Evolutionary conservation across 2,113 vertebrate genomes (phyloP).

Genomic region (Oreocharis arfaki): DNA sequence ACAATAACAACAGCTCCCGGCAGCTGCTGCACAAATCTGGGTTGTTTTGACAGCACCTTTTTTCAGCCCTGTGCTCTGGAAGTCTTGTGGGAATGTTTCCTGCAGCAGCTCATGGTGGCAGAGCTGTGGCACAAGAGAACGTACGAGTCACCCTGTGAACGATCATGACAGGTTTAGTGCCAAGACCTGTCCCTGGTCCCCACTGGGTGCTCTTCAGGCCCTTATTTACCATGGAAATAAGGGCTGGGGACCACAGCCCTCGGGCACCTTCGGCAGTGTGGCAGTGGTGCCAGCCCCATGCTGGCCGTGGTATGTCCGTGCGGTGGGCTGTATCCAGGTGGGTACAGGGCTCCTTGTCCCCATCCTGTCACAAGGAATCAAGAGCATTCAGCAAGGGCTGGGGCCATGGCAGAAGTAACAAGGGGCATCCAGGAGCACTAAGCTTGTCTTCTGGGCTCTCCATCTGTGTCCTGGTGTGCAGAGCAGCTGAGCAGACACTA

Average conservation of each 20-base stretch:
- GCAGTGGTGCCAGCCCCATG: not conserved
- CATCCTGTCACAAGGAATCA: rapidly evolving
- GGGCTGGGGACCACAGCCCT: not conserved
- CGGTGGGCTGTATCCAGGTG: not conserved
- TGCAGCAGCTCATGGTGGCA: not conserved
- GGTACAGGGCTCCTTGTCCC: not conserved
- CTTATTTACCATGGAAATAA: not conserved
- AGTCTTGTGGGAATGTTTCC: not conserved
- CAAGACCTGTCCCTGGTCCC: not conserved
- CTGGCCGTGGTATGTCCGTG: rapidly evolving
- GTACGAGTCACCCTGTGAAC: not conserved
- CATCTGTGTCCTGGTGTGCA: rapidly evolving
- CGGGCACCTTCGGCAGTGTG: too few species aligned
- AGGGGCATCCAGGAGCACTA: not conserved
- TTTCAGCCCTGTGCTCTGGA: not conserved
- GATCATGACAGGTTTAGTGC: not conserved
- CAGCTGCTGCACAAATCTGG: not conserved
- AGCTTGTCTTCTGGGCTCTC: not conserved
- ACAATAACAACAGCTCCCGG: not conserved
- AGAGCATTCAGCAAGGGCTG: not conserved
- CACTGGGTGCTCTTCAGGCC: not conserved
- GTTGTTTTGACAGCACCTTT: conserved; percentile 23
- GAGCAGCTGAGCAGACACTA: not conserved
- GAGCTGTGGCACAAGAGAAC: not conserved
- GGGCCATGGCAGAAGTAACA: not conserved